phyloP scores from a whole-genome alignment of 2,797 vertebrate species.

The Babyrousa celebensis region DNA sequence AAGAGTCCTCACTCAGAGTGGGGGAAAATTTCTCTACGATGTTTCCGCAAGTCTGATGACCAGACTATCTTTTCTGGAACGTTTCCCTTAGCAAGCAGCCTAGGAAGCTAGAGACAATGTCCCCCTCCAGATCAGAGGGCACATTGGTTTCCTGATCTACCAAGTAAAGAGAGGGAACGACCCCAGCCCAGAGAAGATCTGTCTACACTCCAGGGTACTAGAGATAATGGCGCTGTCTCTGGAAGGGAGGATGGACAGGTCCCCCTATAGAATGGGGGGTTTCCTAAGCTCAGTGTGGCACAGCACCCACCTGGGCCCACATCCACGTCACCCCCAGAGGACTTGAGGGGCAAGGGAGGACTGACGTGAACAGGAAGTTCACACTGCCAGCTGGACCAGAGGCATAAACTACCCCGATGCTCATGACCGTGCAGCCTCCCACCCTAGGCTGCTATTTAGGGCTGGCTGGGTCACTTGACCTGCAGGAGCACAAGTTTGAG shows the following conservation, averaged over 20 bases:
- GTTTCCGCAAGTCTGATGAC: neutral
- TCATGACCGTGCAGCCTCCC: neutral
- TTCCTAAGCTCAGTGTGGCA: neutral
- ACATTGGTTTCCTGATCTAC: conserved; percentile 2
- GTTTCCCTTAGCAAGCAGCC: neutral
- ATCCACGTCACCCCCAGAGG: neutral
- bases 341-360: rapidly evolving
- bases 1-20: neutral
- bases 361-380: neutral
- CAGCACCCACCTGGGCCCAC: neutral
- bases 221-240: conserved; percentile 29
- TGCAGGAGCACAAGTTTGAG: neutral
- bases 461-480: neutral
- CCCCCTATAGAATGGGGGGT: neutral
- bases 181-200: neutral
- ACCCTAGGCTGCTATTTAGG: neutral
- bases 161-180: neutral
- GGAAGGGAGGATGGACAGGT: neutral
- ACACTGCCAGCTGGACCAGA: neutral
- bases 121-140: neutral
- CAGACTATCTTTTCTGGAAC: neutral
- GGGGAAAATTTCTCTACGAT: neutral
- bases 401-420: neutral
- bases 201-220: conserved; percentile 52
- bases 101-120: neutral